Conservation (phyloP, 2,888 invertebrate genomes). For the Lepas anatifera region DNA sequence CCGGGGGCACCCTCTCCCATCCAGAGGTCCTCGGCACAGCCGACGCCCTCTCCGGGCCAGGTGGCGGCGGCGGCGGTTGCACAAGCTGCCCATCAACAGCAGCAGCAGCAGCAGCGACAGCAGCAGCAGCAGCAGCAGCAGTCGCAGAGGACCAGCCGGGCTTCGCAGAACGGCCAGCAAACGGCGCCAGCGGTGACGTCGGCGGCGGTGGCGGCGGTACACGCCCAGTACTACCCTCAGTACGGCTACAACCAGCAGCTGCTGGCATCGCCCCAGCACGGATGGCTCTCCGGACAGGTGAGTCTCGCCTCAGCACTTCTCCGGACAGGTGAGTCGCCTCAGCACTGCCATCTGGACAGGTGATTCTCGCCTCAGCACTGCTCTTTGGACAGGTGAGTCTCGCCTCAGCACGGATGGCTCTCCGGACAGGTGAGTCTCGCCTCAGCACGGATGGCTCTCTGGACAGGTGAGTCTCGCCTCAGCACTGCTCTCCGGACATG, state of each 20-base stretch:
- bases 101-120: not conserved
- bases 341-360: no score
- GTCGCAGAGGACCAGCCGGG: not conserved
- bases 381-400: no score
- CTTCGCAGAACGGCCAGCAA: not conserved
- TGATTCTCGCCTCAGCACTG: no score
- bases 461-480: no score
- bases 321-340: no score
- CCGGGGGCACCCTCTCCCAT: slow-evolving; percentile 12
- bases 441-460: no score
- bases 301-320: no score
- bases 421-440: no score
- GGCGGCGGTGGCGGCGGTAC: not conserved
- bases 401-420: no score
- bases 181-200: not conserved
- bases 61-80: not conserved
- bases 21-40: not conserved
- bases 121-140: not conserved
- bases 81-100: not conserved
- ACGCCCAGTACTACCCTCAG: slow-evolving; percentile 6
- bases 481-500: no score
- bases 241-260: slow-evolving; percentile 6
- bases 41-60: not conserved
- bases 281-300: not conserved
- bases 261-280: not conserved